Conservation (phyloP, 2,888 invertebrate species). For the Xylota segnis region DNA sequence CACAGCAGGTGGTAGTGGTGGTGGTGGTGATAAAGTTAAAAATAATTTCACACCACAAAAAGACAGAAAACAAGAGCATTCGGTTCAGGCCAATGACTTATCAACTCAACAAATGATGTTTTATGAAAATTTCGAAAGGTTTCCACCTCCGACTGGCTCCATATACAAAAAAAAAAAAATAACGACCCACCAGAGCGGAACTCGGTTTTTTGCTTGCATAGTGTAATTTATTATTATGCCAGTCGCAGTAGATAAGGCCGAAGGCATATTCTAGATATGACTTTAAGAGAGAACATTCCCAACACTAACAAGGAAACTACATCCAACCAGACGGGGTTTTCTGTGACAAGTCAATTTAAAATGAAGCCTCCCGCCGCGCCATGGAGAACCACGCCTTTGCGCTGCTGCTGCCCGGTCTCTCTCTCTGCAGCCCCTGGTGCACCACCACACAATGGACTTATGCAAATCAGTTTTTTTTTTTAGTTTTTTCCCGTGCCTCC, state of each 20-base stretch:
- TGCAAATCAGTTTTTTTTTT: constrained; percentile 79
- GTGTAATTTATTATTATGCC: constrained; percentile 74
- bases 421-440: too few species aligned
- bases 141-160: constrained; percentile 41
- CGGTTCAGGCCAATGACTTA: constrained; percentile 66
- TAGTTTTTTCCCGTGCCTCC: too few species aligned
- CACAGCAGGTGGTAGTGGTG: constrained; percentile 58
- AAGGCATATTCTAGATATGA: constrained; percentile 71
- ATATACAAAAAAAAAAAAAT: neutral
- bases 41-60: constrained; percentile 72
- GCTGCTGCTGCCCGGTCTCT: neutral
- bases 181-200: constrained; percentile 68
- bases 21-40: constrained; percentile 64
- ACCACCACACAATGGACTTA: constrained; percentile 74
- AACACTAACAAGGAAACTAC: constrained; percentile 7
- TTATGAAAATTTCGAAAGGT: constrained; percentile 74
- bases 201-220: constrained; percentile 70
- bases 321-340: constrained; percentile 43
- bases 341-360: constrained; percentile 76
- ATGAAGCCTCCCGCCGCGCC: constrained; percentile 68
- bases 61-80: constrained; percentile 18
- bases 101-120: constrained; percentile 73
- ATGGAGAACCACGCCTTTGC: constrained; percentile 73
- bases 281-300: constrained; percentile 51
- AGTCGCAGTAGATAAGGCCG: constrained; percentile 66